Base-by-base conservation (phyloP, 2,113 vertebrate species). In the Enhydra lutris region DNA sequence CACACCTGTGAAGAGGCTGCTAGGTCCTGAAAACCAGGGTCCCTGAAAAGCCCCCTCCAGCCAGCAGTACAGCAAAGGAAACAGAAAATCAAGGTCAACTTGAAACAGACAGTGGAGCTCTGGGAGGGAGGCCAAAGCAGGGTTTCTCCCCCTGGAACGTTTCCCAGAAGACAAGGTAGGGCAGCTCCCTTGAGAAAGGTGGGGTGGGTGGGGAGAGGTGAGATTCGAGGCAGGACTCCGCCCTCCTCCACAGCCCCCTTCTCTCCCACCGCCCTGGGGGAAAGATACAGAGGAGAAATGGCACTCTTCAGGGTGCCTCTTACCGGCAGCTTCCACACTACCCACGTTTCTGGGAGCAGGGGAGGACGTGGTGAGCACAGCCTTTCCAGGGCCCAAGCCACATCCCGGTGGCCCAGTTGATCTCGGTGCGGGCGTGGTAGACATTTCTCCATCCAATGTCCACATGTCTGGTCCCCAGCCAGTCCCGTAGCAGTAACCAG, bases 391-490 rank as follows among this genome's bases (percentile, higher is more conserved):
- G 29, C 42, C 61, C 20, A 50, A 83, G n/a, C 24, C 76, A 47
- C 3, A 11, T 14, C 36, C 34, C 45, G 3, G 13, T 13, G 71
- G 36, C 7, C n/a, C 31, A 20, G 10, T 36, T 31, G 20, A 42
- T 29, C 82, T 57, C 36, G 86, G 59, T 10, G 26, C 57, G 6
- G 67, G 20, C 7, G 12, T 34, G 50, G 42, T 12, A 26, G 85
- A 78, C 42, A 42, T 52, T 36, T 89, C 63, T 10, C 11, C 1
- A 26, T 1, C 8, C 18, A 3, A 1, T 1, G 42, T 57, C 26
- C 2, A 24, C 8, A 2, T 8, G 36, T 7, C 0, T 18, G 36
- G 36, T 11, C 82, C 55, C 21, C 1, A 65, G 71, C 6, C 47
- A 24, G 26, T 17, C 39, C 36, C 17, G 12, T 1, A 18, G 39